phyloP scores from a whole-genome alignment of 2,888 invertebrate genomes.

The Rosalia funebris region DNA sequence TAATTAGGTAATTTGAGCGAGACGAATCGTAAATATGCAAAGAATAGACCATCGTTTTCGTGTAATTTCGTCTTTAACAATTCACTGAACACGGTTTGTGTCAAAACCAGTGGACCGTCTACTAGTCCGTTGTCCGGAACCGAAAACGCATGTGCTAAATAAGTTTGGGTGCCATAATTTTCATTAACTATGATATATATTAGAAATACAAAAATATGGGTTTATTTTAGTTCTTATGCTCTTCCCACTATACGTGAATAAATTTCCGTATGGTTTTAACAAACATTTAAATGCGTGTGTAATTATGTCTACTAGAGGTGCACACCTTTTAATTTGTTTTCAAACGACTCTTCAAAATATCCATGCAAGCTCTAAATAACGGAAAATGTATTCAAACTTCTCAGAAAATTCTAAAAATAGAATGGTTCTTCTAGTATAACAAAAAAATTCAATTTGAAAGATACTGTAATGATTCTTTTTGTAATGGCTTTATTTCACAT shows the following conservation, averaged over 20 bases:
- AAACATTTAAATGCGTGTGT: too few relatives aligned
- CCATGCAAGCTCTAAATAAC: not conserved
- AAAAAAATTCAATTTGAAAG: not conserved
- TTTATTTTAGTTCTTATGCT: too few relatives aligned
- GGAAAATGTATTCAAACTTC: not conserved
- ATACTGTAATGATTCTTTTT: not conserved
- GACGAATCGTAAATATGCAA: not conserved
- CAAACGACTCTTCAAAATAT: not conserved
- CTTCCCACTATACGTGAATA: too few relatives aligned
- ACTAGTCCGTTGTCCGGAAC: constrained; percentile 4
- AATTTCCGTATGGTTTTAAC: too few relatives aligned
- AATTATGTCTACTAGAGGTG: too few relatives aligned
- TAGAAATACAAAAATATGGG: too few relatives aligned
- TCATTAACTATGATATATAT: too few relatives aligned
- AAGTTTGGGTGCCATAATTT: not conserved
- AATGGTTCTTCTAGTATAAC: not conserved
- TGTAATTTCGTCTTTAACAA: constrained; percentile 2
- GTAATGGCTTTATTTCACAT: not conserved
- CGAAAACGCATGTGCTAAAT: not conserved
- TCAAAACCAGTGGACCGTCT: constrained; percentile 10
- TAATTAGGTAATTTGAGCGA: constrained; percentile 7
- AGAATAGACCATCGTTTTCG: constrained; percentile 3
- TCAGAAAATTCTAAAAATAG: not conserved
- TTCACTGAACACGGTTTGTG: constrained; percentile 5
- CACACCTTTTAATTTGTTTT: not conserved